phyloP scores from a whole-genome alignment of 2,797 vertebrate genomes.

The Sternarchorhynchus goeldii region DNA sequence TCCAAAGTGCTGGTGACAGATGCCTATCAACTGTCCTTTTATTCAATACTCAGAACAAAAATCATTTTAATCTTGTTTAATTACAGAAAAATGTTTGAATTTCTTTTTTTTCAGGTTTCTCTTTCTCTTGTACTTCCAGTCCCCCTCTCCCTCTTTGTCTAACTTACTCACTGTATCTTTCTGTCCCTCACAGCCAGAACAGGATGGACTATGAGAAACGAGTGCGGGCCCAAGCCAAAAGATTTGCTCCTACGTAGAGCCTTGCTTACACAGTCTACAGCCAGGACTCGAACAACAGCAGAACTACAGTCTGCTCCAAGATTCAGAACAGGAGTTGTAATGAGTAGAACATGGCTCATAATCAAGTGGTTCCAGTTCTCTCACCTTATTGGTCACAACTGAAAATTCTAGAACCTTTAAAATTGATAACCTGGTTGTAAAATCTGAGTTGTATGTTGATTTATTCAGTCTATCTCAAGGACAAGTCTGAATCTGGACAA shows the following conservation, averaged over 20 bases:
- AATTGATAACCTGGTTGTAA: not conserved
- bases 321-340: not conserved
- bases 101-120: too few species aligned
- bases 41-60: not conserved
- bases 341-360: too few species aligned
- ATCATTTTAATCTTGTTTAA: not conserved
- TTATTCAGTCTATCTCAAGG: not conserved
- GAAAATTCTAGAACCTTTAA: not conserved
- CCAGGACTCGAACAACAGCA: not conserved
- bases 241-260: slow-evolving; percentile 80
- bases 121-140: too few species aligned
- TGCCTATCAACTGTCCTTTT: too few species aligned
- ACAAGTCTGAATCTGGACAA: slow-evolving; percentile 11
- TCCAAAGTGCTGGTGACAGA: too few species aligned
- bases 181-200: slow-evolving; percentile 74
- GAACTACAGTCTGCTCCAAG: not conserved
- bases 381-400: not conserved
- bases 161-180: not conserved
- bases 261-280: slow-evolving; percentile 63
- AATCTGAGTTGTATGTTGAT: slow-evolving; percentile 4
- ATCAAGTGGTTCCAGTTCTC: slow-evolving; percentile 17
- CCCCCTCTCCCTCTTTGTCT: too few species aligned
- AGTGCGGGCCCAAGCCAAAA: slow-evolving; percentile 80
- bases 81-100: not conserved
- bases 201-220: slow-evolving; percentile 83